These are phyloP conservation scores for Eulemur rufifrons DNA, from an alignment of 2,113 vertebrate species.

Conservation along the genomic window DNA sequence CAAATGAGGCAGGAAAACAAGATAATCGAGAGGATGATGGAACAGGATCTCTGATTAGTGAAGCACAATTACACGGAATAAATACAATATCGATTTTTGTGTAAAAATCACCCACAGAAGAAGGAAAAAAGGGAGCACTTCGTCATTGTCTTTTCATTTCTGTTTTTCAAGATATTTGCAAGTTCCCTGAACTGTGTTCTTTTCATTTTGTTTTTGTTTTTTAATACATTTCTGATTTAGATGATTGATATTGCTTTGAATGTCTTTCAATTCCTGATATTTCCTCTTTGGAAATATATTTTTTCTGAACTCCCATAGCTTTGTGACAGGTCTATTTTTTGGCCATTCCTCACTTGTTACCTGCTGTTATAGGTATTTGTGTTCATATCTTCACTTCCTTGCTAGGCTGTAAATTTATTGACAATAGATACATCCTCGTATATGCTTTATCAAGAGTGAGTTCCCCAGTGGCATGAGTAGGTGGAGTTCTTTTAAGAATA, in stretches of 20 bases:
- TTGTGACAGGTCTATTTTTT: not conserved
- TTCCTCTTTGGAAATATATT: not conserved
- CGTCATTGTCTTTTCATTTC: slow-evolving; percentile 19
- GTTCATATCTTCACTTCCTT: not conserved
- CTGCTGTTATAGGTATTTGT: not conserved
- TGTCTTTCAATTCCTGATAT: not conserved
- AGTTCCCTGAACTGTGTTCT: not conserved
- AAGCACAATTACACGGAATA: slow-evolving; percentile 70
- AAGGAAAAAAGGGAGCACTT: not conserved
- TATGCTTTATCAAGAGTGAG: slow-evolving; percentile 50
- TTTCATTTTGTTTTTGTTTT: slow-evolving; percentile 10
- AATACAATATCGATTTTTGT: slow-evolving; percentile 65
- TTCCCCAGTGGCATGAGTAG: slow-evolving; percentile 49
- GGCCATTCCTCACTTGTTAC: not conserved
- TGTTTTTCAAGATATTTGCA: not conserved
- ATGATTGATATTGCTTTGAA: not conserved
- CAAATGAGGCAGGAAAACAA: slow-evolving; percentile 73
- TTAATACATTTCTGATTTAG: slow-evolving; percentile 27
- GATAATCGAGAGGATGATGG: slow-evolving; percentile 60
- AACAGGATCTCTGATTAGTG: slow-evolving; percentile 71
- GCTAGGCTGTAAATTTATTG: slow-evolving; percentile 22
- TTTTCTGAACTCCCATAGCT: not conserved
- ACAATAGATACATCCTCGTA: not conserved
- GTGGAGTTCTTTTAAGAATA: slow-evolving; percentile 58
- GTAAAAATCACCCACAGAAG: slow-evolving; percentile 51